Evolutionary conservation across 2,113 vertebrate species (phyloP).

Genomic region (Cebus imitator): DNA sequence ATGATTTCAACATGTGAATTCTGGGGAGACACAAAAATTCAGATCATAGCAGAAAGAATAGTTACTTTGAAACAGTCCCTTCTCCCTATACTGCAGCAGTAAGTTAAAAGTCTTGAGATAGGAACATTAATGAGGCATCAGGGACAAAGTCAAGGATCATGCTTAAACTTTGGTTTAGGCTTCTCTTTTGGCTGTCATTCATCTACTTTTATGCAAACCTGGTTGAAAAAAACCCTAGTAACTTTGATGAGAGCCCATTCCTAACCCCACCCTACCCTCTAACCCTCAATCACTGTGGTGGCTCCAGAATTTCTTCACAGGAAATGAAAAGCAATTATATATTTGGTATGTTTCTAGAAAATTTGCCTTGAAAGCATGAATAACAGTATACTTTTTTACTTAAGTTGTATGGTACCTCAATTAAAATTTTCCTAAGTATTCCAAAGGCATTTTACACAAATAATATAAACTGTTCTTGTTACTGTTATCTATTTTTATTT

Average conservation of each 20-base stretch:
- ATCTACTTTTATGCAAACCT: constrained; percentile 5
- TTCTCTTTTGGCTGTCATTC: constrained; percentile 9
- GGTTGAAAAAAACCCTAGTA: neutral
- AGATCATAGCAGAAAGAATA: neutral
- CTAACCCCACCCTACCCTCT: neutral
- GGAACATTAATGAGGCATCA: constrained; percentile 22
- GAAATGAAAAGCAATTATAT: neutral
- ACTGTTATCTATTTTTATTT: neutral
- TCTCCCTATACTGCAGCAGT: neutral
- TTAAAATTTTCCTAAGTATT: neutral
- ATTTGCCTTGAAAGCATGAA: neutral
- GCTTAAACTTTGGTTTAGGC: neutral
- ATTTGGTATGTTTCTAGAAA: neutral
- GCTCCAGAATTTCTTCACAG: neutral
- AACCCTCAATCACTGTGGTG: neutral
- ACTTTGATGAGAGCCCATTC: neutral
- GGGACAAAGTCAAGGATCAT: neutral
- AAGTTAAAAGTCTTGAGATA: neutral
- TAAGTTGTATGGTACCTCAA: neutral
- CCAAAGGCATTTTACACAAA: neutral
- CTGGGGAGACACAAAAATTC: neutral
- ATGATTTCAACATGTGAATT: neutral
- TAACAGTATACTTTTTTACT: neutral
- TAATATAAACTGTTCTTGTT: neutral
- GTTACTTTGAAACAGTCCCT: neutral